Percentiles rank a stretch among this genome's conserved stretches.
Conservation (phyloP, 2,888 invertebrate genomes). For the Nemoura dubitans region DNA sequence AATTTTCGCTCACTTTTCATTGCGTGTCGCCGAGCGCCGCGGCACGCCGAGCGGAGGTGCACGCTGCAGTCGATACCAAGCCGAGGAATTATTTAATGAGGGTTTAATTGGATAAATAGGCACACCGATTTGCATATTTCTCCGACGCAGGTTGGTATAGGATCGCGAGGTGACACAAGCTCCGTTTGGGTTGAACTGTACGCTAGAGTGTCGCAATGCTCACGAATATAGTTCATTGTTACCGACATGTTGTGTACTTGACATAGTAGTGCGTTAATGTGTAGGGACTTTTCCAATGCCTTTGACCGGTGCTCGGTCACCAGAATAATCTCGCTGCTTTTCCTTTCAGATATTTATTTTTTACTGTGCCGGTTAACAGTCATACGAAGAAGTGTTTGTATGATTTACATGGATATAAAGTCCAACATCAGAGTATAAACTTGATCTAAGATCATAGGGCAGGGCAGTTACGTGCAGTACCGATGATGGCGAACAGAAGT, state of each 20-base stretch:
- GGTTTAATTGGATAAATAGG: neutral
- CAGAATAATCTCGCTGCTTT: neutral
- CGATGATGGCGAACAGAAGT: neutral
- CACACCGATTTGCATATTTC: neutral
- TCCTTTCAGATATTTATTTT: neutral
- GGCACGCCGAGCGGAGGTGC: neutral
- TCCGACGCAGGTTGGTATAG: neutral
- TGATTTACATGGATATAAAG: neutral
- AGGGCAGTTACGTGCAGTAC: neutral
- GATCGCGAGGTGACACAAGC: neutral
- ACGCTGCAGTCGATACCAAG: neutral
- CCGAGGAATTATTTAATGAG: slow-evolving; percentile 17
- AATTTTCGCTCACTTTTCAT: neutral
- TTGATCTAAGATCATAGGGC: neutral
- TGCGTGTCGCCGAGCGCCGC: neutral
- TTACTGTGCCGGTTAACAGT: neutral
- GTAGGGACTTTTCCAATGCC: too few species aligned
- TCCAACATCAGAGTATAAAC: neutral
- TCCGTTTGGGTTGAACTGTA: neutral
- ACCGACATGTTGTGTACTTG: neutral
- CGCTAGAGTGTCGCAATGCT: neutral
- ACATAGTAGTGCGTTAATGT: neutral
- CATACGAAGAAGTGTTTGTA: too few species aligned
- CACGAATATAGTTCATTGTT: slow-evolving; percentile 5
- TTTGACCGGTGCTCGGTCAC: neutral